Evolutionary conservation across 2,888 invertebrate species (phyloP).

Genomic region (Anoncus sp.): DNA sequence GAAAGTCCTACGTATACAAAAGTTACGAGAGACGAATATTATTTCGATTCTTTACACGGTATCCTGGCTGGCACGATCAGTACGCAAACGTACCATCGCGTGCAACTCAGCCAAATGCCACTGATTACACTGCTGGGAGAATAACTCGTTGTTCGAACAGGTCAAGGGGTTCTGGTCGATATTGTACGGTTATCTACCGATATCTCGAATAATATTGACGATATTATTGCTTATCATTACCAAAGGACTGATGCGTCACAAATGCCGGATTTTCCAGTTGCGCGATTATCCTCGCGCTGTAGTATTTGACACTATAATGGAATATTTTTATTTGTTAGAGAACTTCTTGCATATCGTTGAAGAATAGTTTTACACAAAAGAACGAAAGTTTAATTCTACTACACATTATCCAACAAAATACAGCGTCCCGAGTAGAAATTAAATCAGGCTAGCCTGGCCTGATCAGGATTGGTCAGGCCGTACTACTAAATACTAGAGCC

Average conservation of each 20-base stretch:
- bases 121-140: constrained; percentile 26
- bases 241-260: neutral
- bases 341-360: constrained; percentile 5
- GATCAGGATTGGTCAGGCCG: too few species aligned
- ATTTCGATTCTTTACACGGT: constrained; percentile 46
- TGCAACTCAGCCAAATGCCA: constrained; percentile 38
- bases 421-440: too few species aligned
- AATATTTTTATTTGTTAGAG: constrained; percentile 8
- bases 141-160: constrained; percentile 12
- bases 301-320: neutral
- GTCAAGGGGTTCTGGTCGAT: neutral
- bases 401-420: too few species aligned
- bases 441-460: too few species aligned
- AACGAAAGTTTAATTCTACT: constrained; percentile 10
- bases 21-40: constrained; percentile 19
- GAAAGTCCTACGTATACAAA: constrained; percentile 56
- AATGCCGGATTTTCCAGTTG: neutral
- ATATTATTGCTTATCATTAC: neutral
- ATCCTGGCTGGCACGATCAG: constrained; percentile 20
- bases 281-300: neutral
- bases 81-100: constrained; percentile 61
- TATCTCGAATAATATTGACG: constrained; percentile 1
- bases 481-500: too few species aligned
- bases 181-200: neutral
- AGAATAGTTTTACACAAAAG: neutral